phyloP scores from a whole-genome alignment of 2,113 vertebrate species.

The Daphoenositta chrysoptera region DNA sequence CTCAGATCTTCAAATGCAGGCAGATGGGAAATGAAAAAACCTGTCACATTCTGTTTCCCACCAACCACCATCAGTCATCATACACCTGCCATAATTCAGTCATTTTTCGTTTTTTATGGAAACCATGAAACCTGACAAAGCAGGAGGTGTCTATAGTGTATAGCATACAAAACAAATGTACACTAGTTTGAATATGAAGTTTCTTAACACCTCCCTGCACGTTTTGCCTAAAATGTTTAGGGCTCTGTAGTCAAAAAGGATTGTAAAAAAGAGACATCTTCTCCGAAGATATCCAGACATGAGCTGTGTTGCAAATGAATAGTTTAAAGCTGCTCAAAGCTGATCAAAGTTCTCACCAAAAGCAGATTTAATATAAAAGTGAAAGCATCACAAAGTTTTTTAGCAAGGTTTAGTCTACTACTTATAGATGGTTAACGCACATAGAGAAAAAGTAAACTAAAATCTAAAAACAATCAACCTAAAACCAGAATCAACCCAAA shows the following conservation, averaged over 20 bases:
- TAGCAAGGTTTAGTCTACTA: background rate
- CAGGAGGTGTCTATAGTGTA: background rate
- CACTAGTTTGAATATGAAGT: background rate
- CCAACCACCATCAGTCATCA: background rate
- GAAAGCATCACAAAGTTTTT: background rate
- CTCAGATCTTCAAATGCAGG: background rate
- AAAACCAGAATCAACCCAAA: background rate
- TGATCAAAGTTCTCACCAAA: background rate
- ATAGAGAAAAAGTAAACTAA: background rate
- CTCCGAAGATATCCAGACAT: background rate
- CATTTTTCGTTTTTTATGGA: background rate
- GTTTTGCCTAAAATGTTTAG: background rate
- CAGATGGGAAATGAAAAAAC: background rate
- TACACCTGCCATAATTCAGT: background rate
- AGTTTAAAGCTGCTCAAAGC: background rate
- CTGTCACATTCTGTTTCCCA: background rate
- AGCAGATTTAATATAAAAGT: background rate
- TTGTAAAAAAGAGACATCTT: background rate
- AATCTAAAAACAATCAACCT: background rate
- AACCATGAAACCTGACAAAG: background rate
- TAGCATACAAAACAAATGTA: background rate
- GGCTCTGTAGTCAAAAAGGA: background rate
- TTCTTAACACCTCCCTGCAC: background rate
- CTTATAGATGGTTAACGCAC: background rate
- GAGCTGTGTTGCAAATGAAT: background rate